phyloP scores from a whole-genome alignment of 2,888 invertebrate species.

The Glyphotaelius pellucidus region DNA sequence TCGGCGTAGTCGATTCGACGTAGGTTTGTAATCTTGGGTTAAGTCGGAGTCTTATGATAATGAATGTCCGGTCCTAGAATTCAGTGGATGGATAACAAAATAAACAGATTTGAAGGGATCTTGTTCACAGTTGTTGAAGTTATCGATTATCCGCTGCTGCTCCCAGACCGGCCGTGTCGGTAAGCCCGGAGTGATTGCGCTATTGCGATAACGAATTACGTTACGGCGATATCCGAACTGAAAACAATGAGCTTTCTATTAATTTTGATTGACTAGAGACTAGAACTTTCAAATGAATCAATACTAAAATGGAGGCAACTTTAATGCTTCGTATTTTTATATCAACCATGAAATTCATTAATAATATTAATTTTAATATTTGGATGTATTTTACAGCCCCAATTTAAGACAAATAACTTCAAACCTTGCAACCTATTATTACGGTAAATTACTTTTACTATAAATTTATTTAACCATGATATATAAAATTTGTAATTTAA shows the following conservation, averaged over 20 bases:
- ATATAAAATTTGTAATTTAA: too few species aligned
- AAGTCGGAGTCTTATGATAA: background rate
- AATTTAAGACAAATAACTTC: too few species aligned
- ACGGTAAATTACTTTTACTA: too few species aligned
- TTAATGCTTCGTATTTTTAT: too few species aligned
- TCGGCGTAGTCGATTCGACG: too few species aligned
- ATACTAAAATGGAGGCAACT: too few species aligned
- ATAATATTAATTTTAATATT: too few species aligned
- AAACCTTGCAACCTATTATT: too few species aligned
- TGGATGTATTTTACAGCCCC: too few species aligned
- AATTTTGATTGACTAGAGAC: background rate
- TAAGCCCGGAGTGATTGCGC: background rate
- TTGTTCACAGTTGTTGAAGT: background rate
- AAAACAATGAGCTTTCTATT: background rate
- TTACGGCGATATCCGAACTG: background rate
- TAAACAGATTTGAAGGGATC: background rate
- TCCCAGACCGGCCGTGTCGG: background rate
- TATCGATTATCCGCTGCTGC: background rate
- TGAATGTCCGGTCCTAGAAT: background rate
- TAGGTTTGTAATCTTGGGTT: background rate
- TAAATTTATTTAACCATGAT: too few species aligned
- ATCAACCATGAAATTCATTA: too few species aligned
- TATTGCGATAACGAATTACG: background rate
- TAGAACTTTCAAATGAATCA: background rate
- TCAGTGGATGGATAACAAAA: background rate